Conservation (phyloP, 2,113 vertebrate genomes). For the Actenoides hombroni region DNA sequence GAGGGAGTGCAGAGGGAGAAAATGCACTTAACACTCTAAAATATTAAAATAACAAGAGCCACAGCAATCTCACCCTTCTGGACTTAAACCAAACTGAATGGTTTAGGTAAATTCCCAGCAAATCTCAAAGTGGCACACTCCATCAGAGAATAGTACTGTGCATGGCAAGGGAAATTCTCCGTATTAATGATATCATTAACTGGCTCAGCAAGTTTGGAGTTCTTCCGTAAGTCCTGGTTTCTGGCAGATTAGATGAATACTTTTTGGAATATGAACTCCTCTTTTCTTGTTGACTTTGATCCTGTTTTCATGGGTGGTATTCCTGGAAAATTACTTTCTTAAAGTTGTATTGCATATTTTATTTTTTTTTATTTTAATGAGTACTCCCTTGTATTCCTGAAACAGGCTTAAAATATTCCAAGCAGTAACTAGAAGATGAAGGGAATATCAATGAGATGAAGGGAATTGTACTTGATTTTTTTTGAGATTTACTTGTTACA, state of each 20-base stretch:
- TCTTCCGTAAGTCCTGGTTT: background rate
- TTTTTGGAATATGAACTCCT: background rate
- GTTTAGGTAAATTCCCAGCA: constrained; percentile 33
- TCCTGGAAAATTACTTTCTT: constrained; percentile 34
- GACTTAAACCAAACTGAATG: background rate
- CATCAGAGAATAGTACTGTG: background rate
- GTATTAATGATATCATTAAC: background rate
- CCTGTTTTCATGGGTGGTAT: background rate
- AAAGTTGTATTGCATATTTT: background rate
- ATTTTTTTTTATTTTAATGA: too few relatives aligned
- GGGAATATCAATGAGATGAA: background rate
- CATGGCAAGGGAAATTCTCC: background rate
- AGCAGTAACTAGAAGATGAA: background rate
- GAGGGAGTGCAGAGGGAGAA: background rate
- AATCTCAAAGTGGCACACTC: background rate
- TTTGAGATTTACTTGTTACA: background rate
- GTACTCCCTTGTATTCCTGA: background rate
- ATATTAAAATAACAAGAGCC: constrained; percentile 39
- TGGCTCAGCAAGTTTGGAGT: constrained; percentile 8
- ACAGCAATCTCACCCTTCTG: constrained; percentile 31
- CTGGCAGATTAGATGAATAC: background rate
- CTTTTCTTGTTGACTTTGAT: background rate
- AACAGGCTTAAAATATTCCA: background rate
- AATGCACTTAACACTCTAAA: constrained; percentile 50
- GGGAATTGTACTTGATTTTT: background rate